phyloP scores from a whole-genome alignment of 2,797 vertebrate genomes.

The Acanthiza pusilla region DNA sequence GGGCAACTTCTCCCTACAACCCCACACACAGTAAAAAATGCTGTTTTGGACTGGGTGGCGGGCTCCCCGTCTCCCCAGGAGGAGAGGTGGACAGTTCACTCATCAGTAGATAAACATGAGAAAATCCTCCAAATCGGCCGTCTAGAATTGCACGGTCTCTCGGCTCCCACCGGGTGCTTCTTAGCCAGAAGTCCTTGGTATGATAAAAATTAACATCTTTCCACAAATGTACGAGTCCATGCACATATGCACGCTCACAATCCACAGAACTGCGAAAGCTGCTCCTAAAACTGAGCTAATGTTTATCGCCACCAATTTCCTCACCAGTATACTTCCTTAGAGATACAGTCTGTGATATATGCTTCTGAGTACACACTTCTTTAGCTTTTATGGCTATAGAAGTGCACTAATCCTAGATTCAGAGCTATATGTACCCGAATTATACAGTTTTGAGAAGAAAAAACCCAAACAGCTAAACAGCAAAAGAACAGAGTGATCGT shows the following conservation, averaged over 20 bases:
- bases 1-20: not conserved
- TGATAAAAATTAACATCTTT: not conserved
- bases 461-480: not conserved
- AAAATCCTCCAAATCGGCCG: not conserved
- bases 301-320: not conserved
- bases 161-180: not conserved
- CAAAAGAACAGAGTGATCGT: rapidly evolving
- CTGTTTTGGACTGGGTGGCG: not conserved
- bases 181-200: not conserved
- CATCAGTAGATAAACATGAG: not conserved
- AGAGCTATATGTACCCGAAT: not conserved
- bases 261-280: not conserved
- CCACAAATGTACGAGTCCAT: not conserved
- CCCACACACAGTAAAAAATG: not conserved
- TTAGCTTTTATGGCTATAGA: not conserved
- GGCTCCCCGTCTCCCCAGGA: not conserved
- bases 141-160: not conserved
- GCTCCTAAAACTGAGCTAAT: not conserved
- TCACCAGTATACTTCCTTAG: not conserved
- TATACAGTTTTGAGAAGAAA: not conserved
- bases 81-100: not conserved
- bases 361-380: not conserved
- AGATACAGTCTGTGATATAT: not conserved
- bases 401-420: not conserved
- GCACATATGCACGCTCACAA: too few relatives aligned